Conservation (phyloP, 2,113 vertebrate genomes). For the rat (Rattus norvegicus) region DNA sequence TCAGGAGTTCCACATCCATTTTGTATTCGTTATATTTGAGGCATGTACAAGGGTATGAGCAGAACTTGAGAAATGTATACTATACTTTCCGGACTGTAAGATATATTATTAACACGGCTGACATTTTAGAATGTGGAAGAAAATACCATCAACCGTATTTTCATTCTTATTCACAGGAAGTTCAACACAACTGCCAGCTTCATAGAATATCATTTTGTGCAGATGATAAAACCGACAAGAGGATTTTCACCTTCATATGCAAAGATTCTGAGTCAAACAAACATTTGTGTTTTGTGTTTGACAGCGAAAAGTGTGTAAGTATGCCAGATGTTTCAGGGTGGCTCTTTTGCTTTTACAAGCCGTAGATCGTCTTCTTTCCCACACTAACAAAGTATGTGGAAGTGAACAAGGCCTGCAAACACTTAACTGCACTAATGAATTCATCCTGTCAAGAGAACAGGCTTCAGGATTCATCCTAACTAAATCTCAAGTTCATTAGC, state of each 20-base stretch:
- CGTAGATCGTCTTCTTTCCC: constrained; percentile 62
- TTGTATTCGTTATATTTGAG: neutral
- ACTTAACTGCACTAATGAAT: constrained; percentile 52
- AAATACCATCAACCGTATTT: constrained; percentile 38
- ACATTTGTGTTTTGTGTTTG: constrained; percentile 98
- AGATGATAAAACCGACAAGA: constrained; percentile 99
- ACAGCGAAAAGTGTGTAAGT: constrained; percentile 99
- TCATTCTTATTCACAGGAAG: constrained; percentile 89
- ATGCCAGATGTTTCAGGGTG: constrained; percentile 67
- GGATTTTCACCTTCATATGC: constrained; percentile 99
- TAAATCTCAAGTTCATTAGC: constrained; percentile 56
- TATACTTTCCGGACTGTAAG: constrained; percentile 7
- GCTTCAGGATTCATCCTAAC: constrained; percentile 36
- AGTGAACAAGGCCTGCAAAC: constrained; percentile 56
- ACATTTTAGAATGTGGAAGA: constrained; percentile 34
- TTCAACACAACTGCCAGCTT: constrained; percentile 97
- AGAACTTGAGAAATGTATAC: neutral
- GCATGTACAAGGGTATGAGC: constrained; percentile 9
- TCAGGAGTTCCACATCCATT: neutral
- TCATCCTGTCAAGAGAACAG: constrained; percentile 54
- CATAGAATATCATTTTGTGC: constrained; percentile 99
- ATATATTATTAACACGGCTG: neutral
- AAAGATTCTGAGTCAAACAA: constrained; percentile 99
- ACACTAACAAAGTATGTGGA: constrained; percentile 54
- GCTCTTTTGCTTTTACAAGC: constrained; percentile 53